Evolutionary conservation across 2,888 invertebrate genomes (phyloP), one percentile per base, ranked within the genome.

Genomic region (Noctua comes): DNA sequence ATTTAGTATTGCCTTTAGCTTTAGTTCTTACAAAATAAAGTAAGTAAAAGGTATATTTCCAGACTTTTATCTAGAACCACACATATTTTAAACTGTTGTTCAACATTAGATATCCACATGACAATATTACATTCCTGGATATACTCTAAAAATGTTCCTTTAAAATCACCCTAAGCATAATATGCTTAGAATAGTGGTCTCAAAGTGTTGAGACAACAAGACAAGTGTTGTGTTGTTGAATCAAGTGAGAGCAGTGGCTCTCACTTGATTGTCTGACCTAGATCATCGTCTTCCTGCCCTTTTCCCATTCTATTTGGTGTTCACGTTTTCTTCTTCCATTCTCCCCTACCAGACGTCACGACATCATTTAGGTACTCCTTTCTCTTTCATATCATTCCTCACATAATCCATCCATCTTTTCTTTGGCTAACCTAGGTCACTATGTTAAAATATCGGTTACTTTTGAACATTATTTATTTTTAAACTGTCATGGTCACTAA

Each of bases 1-100:
- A 77, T 48, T 78, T 48, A 62, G 66, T 54, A 65, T 82, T 75
- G 57, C 43, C 66, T 69, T 66, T 46, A 66, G 65, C 4, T 46
- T 27, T 70, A 77, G 43, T 70, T 48, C 10, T 69, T 48, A 51
- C 10, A n/a, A 31, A 57, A 51, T 51, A 7, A 80, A 66, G 16
- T 48, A 31, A 21, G 7, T 43, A 18, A 43, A 24, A 31, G 1
- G n/a, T 73, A 73, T 57, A 74, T 43, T 79, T n/a, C n/a, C 27
- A 16, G 54, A 65, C 31, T 8, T 46, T 13, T 80, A 40, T 54
- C 21, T 1, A 62, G 18, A 8, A n/a, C 36, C 16, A 21, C 21
- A 80, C 62, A 51, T 48, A 48, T 51, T 21, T 48, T 46, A 24
- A 68, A 68, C 40, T 24, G 27, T 69, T 40, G 36, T 57, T 27